Conservation (phyloP, 53 echinoderm and acorn worm species). For the Luidia sarsii region DNA sequence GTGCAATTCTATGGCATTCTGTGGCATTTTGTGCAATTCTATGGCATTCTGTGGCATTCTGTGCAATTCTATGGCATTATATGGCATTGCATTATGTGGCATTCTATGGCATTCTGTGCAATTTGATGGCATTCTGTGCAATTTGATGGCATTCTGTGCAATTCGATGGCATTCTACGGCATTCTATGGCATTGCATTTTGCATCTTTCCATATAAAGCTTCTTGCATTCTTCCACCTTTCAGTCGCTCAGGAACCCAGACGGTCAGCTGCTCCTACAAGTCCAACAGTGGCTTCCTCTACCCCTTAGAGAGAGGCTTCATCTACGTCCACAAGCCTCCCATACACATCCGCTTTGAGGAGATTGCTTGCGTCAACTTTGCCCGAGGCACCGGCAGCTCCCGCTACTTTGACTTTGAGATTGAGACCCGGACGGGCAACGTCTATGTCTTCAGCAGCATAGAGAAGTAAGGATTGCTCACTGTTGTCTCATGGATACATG, state of each 20-base stretch:
- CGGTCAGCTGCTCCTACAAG: conserved; percentile 94
- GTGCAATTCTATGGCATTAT: no score
- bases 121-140: no score
- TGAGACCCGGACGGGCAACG: conserved; percentile 80
- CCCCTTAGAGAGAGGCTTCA: conserved; percentile 94
- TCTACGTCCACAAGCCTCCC: conserved; percentile 98
- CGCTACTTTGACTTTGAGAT: conserved; percentile 99
- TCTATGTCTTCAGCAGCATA: conserved; percentile 93
- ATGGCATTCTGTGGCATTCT: no score
- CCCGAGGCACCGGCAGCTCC: conserved; percentile 90
- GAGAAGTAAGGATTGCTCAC: conserved; percentile 93
- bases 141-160: no score
- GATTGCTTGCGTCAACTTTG: conserved; percentile 90
- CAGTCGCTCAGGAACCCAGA: conserved; percentile 76
- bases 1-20: no score
- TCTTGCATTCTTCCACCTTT: not conserved
- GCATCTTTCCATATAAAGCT: no score
- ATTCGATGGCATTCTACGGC: no score
- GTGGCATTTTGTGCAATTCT: no score
- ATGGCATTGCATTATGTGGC: no score
- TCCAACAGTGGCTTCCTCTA: conserved; percentile 99
- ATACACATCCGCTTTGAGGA: conserved; percentile 92
- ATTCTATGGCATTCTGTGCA: no score
- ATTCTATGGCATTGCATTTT: no score
- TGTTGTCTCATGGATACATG: no score